These are phyloP conservation scores for Semnornis frantzii DNA, from an alignment of 2,113 vertebrate genomes.

Conservation along the genomic window DNA sequence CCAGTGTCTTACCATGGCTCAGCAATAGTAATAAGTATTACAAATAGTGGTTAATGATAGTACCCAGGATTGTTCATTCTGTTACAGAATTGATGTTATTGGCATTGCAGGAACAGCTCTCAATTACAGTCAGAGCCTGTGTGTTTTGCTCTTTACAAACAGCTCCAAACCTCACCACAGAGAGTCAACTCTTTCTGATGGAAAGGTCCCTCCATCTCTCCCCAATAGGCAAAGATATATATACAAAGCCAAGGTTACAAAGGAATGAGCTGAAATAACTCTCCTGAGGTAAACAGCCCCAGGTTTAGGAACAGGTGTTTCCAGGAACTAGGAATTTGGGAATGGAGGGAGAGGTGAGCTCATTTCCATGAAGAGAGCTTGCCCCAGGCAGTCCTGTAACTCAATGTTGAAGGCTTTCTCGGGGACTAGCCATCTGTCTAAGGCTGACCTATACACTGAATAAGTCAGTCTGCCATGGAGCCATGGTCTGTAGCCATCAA, in stretches of 20 bases:
- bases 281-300: background rate
- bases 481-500: background rate
- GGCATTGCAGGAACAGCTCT: background rate
- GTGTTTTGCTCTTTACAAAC: background rate
- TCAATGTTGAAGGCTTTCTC: conserved; percentile 36
- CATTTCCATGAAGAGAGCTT: conserved; percentile 29
- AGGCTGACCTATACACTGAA: conserved; percentile 27
- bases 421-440: conserved; percentile 40
- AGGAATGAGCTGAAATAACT: background rate
- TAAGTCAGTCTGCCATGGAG: conserved; percentile 7
- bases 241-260: background rate
- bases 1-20: background rate
- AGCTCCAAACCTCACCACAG: background rate
- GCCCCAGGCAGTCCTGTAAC: conserved; percentile 36
- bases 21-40: background rate
- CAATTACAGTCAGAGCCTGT: background rate
- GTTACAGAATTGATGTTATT: background rate
- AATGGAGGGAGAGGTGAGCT: conserved; percentile 11
- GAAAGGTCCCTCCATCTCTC: background rate
- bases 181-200: background rate
- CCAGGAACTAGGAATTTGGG: conserved; percentile 40
- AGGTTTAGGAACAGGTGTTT: conserved; percentile 61
- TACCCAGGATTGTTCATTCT: background rate
- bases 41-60: background rate
- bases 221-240: background rate